Percentiles rank a stretch among this genome's conserved stretches.
phyloP scores from a whole-genome alignment of 2,888 invertebrate species.

The Ectemnius lituratus region DNA sequence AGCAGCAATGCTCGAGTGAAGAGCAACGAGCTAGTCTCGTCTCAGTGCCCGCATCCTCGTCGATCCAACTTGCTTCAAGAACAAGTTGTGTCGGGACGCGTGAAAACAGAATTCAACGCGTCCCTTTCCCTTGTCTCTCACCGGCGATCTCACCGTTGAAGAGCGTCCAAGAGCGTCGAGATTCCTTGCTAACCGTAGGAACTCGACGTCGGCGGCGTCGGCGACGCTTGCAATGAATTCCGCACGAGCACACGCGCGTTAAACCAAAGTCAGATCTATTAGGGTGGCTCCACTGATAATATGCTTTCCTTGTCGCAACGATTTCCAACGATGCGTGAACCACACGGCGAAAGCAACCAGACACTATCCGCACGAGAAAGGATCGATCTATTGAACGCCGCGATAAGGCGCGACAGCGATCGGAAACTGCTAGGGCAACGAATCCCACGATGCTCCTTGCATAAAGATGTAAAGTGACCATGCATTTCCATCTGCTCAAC shows the following conservation, averaged over 20 bases:
- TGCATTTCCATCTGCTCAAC: background rate
- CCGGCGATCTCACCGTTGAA: too few species aligned
- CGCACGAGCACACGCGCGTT: background rate
- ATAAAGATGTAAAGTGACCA: conserved; percentile 19
- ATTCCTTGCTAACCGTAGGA: too few species aligned
- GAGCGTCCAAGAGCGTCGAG: too few species aligned
- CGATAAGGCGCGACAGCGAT: conserved; percentile 39
- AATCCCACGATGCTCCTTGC: conserved; percentile 14
- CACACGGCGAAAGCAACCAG: conserved; percentile 19
- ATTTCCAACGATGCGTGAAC: background rate
- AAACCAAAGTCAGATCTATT: background rate
- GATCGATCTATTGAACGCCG: conserved; percentile 29
- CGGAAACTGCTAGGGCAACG: conserved; percentile 6
- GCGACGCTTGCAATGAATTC: background rate
- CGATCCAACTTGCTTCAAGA: too few species aligned
- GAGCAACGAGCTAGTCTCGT: too few species aligned
- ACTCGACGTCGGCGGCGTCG: too few species aligned
- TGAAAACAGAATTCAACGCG: too few species aligned
- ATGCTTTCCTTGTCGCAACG: background rate
- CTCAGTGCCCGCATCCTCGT: too few species aligned
- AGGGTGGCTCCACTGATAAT: background rate
- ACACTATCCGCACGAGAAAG: conserved; percentile 17
- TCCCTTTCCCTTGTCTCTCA: too few species aligned
- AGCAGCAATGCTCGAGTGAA: background rate
- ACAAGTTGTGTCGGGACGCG: too few species aligned